These are phyloP conservation scores for Setipinna tenuifilis DNA, from an alignment of 2,797 vertebrate genomes.

Conservation along the genomic window DNA sequence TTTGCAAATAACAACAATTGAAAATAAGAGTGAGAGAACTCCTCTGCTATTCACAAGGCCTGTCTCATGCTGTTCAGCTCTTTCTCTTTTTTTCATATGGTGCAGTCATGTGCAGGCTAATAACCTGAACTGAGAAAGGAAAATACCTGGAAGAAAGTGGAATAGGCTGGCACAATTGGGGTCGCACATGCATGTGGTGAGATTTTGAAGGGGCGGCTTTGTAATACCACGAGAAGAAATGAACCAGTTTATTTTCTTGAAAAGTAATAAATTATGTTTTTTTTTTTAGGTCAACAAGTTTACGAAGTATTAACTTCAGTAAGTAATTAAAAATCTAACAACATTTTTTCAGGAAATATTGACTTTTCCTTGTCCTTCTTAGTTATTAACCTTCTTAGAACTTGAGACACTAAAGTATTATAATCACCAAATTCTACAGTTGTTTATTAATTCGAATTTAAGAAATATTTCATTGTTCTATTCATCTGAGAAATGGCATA, in stretches of 20 bases:
- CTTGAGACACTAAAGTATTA: too few relatives aligned
- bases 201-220: conserved; percentile 86
- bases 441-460: too few relatives aligned
- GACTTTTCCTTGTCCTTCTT: too few relatives aligned
- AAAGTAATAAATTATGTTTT: neutral
- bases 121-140: conserved; percentile 88
- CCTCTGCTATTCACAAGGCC: conserved; percentile 80
- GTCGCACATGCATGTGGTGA: conserved; percentile 89
- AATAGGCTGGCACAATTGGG: conserved; percentile 92
- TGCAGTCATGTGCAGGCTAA: conserved; percentile 90
- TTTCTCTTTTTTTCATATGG: conserved; percentile 81
- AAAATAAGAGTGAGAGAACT: conserved; percentile 72
- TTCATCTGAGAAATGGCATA: too few relatives aligned
- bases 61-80: conserved; percentile 72
- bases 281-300: neutral
- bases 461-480: neutral
- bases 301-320: neutral
- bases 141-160: conserved; percentile 79
- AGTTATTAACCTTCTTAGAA: neutral
- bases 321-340: neutral
- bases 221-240: conserved; percentile 93
- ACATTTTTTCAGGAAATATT: neutral
- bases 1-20: conserved; percentile 89
- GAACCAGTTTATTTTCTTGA: conserved; percentile 30
- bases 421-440: too few relatives aligned